Base-by-base conservation (phyloP, 1,140 invertebrate species). In the Drosophila parvula region DNA sequence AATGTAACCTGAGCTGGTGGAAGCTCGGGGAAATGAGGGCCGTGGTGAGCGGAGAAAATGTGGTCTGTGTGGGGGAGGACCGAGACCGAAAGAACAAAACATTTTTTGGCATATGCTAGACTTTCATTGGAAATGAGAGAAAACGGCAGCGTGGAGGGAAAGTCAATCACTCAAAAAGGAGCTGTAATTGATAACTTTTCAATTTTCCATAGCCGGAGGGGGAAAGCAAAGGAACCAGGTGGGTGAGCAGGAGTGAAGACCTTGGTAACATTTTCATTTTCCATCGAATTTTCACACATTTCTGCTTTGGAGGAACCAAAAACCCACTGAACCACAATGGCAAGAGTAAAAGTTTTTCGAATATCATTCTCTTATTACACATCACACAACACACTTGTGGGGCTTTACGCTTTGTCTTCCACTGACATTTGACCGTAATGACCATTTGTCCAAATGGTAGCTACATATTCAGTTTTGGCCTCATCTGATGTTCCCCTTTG, bases 121-220 rank as follows among this genome's bases (percentile, higher is more conserved):
- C 51, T 48, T 57, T 50, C 51, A 71, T 41, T 71, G 16, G 51
- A 22, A 18, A 55, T 55, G 34, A 55, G 51, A 55, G 22, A 22
- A 22, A 38, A 45, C 12, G 75, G 38, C 40, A 73, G 50, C 27
- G 30, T n/a, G 48, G n/a, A 44, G 34, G 51, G 38, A 69, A 78
- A 78, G 65, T 71, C 69, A 82, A 82, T 82, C 74, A 74, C 44
- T 60, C 59, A 47, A 59, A 55, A 63, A 28, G 53, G 43, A 71
- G 44, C 30, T 58, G 79, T 82, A 82, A 82, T 82, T 79, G 80
- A 82, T 83, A 82, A 83, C 75, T 75, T 79, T 61, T 74, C 63
- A 74, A 73, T 79, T 82, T 83, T 67, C 79, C 41, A 81, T 56
- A 50, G 56, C 59, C 28, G 43, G 11, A n/a, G 30, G 60, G 60